Conservation (phyloP, 2,888 invertebrate species). For the Hipparchia semele region DNA sequence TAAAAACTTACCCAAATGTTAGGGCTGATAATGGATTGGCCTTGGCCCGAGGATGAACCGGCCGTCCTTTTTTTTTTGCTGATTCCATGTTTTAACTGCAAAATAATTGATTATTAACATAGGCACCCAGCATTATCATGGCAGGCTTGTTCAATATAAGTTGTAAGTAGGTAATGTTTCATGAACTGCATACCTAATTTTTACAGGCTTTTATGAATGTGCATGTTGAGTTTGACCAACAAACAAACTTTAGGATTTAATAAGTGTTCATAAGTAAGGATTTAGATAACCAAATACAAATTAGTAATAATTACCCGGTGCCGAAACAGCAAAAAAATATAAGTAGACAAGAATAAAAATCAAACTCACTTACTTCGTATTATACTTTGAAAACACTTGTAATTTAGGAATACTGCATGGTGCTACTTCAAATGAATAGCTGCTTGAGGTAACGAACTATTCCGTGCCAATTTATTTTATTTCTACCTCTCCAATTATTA, state of each 20-base stretch:
- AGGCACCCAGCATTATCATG: background rate
- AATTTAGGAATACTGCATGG: slow-evolving; percentile 30
- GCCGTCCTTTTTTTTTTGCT: slow-evolving; percentile 78
- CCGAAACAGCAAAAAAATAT: background rate
- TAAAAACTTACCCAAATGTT: slow-evolving; percentile 85
- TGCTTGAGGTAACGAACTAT: slow-evolving; percentile 19
- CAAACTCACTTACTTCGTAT: slow-evolving; percentile 1
- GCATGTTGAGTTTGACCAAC: background rate
- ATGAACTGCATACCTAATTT: too few relatives aligned
- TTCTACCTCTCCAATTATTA: slow-evolving; percentile 33
- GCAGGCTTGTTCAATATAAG: background rate
- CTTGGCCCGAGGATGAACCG: slow-evolving; percentile 85
- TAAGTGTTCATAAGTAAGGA: too few relatives aligned
- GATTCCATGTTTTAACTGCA: slow-evolving; percentile 71
- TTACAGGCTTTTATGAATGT: background rate
- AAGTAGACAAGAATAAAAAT: background rate
- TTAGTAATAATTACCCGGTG: background rate
- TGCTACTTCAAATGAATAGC: slow-evolving; percentile 29
- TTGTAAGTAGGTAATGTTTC: background rate
- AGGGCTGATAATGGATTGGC: slow-evolving; percentile 86
- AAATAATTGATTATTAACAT: background rate
- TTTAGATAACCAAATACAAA: too few relatives aligned
- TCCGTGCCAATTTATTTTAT: slow-evolving; percentile 39
- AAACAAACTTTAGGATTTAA: background rate
- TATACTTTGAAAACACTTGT: slow-evolving; percentile 3